A percentile compares a stretch with the other conserved stretches of the same genome.
phyloP scores from a whole-genome alignment of 2,797 vertebrate species.

The Antrozous pallidus region DNA sequence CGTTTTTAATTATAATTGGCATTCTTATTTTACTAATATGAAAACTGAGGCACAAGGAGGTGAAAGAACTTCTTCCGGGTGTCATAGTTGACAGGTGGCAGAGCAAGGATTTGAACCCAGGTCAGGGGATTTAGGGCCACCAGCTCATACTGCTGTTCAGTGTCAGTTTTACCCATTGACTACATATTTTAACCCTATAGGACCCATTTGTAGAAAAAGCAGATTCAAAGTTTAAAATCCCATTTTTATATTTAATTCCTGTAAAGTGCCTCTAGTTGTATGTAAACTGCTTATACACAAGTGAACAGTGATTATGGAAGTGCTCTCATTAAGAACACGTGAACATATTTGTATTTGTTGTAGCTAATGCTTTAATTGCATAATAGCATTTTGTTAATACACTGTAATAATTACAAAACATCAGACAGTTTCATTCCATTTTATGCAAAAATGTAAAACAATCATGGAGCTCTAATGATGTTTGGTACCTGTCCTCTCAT shows the following conservation, averaged over 20 bases:
- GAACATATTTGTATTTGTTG: conserved; percentile 66
- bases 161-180: neutral
- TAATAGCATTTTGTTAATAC: conserved; percentile 60
- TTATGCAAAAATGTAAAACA: conserved; percentile 43
- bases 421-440: conserved; percentile 50
- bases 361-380: conserved; percentile 69
- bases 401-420: conserved; percentile 54
- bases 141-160: neutral
- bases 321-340: conserved; percentile 61
- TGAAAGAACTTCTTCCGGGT: neutral
- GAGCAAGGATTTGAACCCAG: neutral
- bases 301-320: conserved; percentile 67
- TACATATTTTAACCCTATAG: neutral
- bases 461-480: neutral
- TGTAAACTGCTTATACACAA: conserved; percentile 58
- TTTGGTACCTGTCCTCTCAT: neutral
- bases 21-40: neutral
- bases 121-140: neutral
- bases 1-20: neutral
- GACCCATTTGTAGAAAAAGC: neutral
- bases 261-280: conserved; percentile 43
- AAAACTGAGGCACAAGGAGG: neutral
- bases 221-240: conserved; percentile 38
- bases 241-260: conserved; percentile 39
- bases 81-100: neutral